Base-by-base conservation (phyloP, 2,888 invertebrate genomes). In the Tanytarsus gracilentus region DNA sequence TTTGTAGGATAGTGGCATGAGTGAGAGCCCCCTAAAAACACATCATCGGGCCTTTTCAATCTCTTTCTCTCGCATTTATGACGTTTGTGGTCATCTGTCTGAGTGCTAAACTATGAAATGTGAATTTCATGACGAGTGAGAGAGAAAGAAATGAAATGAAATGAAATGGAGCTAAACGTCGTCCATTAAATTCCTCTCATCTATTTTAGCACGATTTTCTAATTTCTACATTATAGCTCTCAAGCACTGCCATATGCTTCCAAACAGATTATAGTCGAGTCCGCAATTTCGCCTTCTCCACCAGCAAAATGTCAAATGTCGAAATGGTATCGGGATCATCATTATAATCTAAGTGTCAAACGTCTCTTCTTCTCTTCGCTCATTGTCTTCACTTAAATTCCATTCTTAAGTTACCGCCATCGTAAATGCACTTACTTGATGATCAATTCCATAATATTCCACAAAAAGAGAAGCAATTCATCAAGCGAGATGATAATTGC, bases 201-300 rank as follows among this genome's bases (percentile, higher is more conserved):
- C 40, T 25, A 36, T 33, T 39, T 39, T n/a, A 36, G 55, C 55
- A 56, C 55, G 55, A 56, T 56, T 56, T 56, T 56, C 55, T 39
- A 40, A 49, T 49, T 26, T 49, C 36, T 56, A n/a, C n/a, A n/a
- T n/a, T 56, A 7, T 23, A 40, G 40, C 52, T n/a, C n/a, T n/a
- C n/a, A n/a, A n/a, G n/a, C 2, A 33, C 44, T 56, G 55, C 55
- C 55, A 56, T 56, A 56, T 56, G 55, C 55, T 56, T 56, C 55
- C 33, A 30, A 14, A 8, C 16, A 11, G 33, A n/a, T n/a, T 44
- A 23, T 23, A 11, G 21, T 44, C 44, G 11, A 33, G n/a, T 33
- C 33, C n/a, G 30, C 29, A 33, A 33, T 30, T 40, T 44, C 21
- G 27, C 26, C 23, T 53, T 53, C 53, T 53, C 7, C 53, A 36